Base-by-base conservation (phyloP, 1,140 invertebrate species). In the Agraylea sexmaculata region DNA sequence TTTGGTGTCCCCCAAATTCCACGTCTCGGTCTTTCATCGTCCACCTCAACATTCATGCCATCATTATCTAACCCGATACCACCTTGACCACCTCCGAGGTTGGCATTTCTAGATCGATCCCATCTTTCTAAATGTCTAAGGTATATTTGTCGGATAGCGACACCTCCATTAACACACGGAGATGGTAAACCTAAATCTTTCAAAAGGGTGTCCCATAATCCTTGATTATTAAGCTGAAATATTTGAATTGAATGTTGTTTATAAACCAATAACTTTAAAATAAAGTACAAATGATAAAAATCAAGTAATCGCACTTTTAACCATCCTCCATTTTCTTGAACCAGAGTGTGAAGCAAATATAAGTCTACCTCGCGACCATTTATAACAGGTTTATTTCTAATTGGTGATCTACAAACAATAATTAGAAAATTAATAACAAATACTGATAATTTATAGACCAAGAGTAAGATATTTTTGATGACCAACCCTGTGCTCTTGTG, bases 281-380 rank as follows among this genome's bases (percentile, higher is more conserved):
- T 7, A 31, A 12, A 10, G 11, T 4, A 15, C 4, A 38, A 27
- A 12, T 13, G 21, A 31, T 20, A 33, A 33, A 35, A 17, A 2
- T 19, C 7, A 6, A 32, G 6, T 15, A 19, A 15, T 29, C 71
- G 74, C 64, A 94, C 89, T 78, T 89, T 92, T 52, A 88, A 77
- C 75, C 90, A 87, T 55, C 91, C 91, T 53, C 90, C 90, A 54
- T 83, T 73, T 36, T 80, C 78, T 44, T 84, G 91, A n/a, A 94
- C 89, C 52, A 90, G 73, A 46, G 77, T 77, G 61, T 94, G 94
- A 35, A 96, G 73, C 31, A 83, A 74, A 65, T 87, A 91, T 34
- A 96, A 71, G 70, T 95, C 90, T 54, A 94, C 76, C 62, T 89
- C 83, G 50, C 81, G 76, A 25, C 89, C 88, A 66, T 80, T 87